A percentile compares a stretch with the other conserved stretches of the same genome.
Conservation (phyloP, 2,888 invertebrate species). For the Elegia similella region DNA sequence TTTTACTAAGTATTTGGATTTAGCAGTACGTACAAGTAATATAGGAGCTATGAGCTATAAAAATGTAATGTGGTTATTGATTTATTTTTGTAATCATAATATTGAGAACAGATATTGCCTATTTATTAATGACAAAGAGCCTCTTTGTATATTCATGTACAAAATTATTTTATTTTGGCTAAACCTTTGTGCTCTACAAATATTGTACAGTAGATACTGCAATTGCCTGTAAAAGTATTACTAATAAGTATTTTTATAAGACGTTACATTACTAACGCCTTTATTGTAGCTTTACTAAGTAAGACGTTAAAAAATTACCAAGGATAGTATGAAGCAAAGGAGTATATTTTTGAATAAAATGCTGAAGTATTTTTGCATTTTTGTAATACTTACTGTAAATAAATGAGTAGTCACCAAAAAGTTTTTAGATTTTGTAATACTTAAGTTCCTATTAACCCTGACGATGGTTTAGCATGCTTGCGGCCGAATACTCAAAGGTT, state of each 20-base stretch:
- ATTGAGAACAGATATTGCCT: neutral
- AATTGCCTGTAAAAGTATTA: neutral
- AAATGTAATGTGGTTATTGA: neutral
- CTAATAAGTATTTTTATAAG: neutral
- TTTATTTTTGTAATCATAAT: neutral
- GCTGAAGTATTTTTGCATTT: conserved; percentile 20
- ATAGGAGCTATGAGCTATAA: neutral
- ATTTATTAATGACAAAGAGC: neutral
- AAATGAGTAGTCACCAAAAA: conserved; percentile 8
- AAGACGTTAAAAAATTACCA: neutral
- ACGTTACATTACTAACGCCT: neutral
- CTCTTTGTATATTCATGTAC: neutral
- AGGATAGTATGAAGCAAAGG: neutral
- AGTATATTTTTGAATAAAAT: conserved; percentile 3
- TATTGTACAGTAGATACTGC: neutral
- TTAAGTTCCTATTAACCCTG: no score
- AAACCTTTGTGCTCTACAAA: neutral
- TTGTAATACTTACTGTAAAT: conserved; percentile 18
- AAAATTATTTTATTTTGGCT: neutral
- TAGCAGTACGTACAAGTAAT: no score
- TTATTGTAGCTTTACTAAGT: conserved; percentile 2
- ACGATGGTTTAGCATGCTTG: no score
- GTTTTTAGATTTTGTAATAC: no score
- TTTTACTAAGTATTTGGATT: neutral
- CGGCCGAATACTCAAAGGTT: no score